Evolutionary conservation across 2,797 vertebrate species (phyloP).

Genomic region (Anabas testudineus): DNA sequence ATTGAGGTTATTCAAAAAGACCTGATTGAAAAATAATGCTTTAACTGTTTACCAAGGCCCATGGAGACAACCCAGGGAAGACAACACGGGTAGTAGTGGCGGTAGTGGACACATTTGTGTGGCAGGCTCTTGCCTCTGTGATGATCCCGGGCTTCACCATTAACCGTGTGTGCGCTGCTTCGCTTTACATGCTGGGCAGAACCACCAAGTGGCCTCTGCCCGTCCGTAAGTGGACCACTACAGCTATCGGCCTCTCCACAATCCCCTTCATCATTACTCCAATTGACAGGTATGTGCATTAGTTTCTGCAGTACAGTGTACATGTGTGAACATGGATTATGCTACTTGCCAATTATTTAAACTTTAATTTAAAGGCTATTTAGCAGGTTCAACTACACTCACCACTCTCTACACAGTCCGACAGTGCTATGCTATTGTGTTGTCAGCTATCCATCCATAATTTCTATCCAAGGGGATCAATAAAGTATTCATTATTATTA

Average conservation of each 20-base stretch:
- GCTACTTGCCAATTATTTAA: not conserved
- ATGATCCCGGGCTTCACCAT: conserved; percentile 96
- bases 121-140: conserved; percentile 96
- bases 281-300: conserved; percentile 90
- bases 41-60: conserved; percentile 73
- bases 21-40: not conserved
- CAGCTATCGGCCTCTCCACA: conserved; percentile 91
- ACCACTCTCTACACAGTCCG: too few species aligned
- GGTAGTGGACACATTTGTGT: conserved; percentile 94
- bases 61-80: conserved; percentile 79
- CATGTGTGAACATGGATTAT: not conserved
- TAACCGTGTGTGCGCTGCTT: conserved; percentile 92
- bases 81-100: conserved; percentile 84
- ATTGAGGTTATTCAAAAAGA: not conserved
- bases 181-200: conserved; percentile 87
- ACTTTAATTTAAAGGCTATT: not conserved
- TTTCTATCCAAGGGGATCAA: too few species aligned
- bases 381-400: too few species aligned
- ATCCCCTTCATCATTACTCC: conserved; percentile 96
- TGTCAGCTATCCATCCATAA: too few species aligned
- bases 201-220: conserved; percentile 91
- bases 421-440: not conserved
- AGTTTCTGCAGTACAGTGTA: not conserved
- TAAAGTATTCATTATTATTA: too few species aligned
- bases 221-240: conserved; percentile 93